Evolutionary conservation across 2,888 invertebrate genomes (phyloP).

Genomic region (Blastobasis adustella): DNA sequence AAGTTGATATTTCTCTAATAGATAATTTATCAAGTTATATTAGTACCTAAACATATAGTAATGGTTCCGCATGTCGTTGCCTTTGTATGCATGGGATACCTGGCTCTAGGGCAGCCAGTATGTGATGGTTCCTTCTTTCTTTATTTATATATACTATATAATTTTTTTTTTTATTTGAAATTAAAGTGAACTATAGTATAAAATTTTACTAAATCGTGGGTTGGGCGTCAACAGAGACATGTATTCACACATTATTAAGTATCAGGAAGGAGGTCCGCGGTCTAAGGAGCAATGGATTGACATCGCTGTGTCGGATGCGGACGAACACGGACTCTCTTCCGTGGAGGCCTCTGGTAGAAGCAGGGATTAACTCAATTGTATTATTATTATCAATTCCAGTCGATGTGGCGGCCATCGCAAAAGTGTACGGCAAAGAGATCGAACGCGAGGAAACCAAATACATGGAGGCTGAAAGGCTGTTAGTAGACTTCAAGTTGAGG

Average conservation of each 20-base stretch:
- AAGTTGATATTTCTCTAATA: too few species aligned
- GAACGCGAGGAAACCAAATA: slow-evolving; percentile 75
- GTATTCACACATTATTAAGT: too few species aligned
- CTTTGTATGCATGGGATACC: too few species aligned
- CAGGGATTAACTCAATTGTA: background rate
- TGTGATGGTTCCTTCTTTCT: too few species aligned
- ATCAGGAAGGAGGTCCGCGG: too few species aligned
- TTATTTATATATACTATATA: background rate
- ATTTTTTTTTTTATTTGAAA: background rate
- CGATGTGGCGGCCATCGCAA: slow-evolving; percentile 81
- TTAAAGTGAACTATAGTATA: background rate
- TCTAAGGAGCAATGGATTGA: background rate
- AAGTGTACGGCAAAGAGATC: slow-evolving; percentile 80
- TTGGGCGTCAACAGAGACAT: too few species aligned
- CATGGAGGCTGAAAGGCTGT: slow-evolving; percentile 80
- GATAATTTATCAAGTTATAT: too few species aligned
- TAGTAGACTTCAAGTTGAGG: slow-evolving; percentile 81
- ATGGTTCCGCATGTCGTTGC: too few species aligned
- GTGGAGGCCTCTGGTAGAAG: background rate
- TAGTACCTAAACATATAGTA: too few species aligned
- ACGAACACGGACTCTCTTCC: background rate
- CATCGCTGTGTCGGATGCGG: background rate
- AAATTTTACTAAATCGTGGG: background rate
- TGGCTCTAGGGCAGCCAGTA: too few species aligned
- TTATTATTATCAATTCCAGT: slow-evolving; percentile 56